Conservation (phyloP, 2,888 invertebrate genomes). For the Cryptocephalus moraei region DNA sequence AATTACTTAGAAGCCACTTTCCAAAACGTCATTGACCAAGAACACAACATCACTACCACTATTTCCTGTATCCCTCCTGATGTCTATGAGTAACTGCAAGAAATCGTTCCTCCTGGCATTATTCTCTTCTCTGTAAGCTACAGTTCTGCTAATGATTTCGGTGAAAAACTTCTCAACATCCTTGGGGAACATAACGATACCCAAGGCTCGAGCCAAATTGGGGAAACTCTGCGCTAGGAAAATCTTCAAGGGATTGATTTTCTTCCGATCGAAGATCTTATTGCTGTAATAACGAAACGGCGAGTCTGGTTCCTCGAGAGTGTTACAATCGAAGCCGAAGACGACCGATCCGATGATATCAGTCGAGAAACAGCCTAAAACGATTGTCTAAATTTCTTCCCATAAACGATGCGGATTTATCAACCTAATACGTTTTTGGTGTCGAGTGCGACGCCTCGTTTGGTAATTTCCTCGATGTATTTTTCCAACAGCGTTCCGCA, state of each 20-base stretch:
- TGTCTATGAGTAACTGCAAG: conserved; percentile 38
- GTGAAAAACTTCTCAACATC: conserved; percentile 36
- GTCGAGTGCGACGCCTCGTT: too few relatives aligned
- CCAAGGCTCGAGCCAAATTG: not conserved
- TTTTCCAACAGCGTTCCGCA: too few relatives aligned
- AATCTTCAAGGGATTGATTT: not conserved
- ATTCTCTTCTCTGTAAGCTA: conserved; percentile 37
- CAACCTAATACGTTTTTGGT: too few relatives aligned
- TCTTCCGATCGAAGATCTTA: not conserved
- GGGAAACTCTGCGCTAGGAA: not conserved
- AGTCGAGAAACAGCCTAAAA: conserved; percentile 4
- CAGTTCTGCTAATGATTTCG: conserved; percentile 33
- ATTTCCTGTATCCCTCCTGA: conserved; percentile 6
- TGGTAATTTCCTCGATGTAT: too few relatives aligned
- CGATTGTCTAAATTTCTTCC: too few relatives aligned
- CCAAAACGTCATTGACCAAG: too few relatives aligned
- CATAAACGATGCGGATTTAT: too few relatives aligned
- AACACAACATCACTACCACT: too few relatives aligned
- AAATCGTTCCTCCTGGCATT: conserved; percentile 42
- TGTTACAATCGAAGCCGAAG: conserved; percentile 48
- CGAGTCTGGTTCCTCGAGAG: conserved; percentile 41
- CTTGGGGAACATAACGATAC: not conserved
- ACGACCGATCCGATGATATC: conserved; percentile 35
- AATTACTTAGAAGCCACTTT: too few relatives aligned
- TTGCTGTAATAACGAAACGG: conserved; percentile 27